Evolutionary conservation across 2,888 invertebrate species (phyloP).

Genomic region (Cyclophora punctaria): DNA sequence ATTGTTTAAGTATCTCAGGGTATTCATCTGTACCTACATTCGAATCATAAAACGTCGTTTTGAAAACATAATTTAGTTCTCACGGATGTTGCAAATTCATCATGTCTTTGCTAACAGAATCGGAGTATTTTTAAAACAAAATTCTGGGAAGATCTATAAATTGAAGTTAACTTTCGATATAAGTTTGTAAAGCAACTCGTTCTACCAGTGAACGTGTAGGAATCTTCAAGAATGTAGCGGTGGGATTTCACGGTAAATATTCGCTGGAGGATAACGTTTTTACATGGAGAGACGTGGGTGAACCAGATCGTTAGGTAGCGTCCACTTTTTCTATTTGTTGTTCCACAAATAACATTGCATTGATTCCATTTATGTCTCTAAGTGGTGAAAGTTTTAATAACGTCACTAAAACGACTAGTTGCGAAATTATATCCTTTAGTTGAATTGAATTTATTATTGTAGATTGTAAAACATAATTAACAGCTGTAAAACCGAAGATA

Average conservation of each 20-base stretch:
- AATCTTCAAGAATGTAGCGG: constrained; percentile 16
- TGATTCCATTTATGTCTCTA: constrained; percentile 28
- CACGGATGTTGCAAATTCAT: too few species aligned
- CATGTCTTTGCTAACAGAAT: too few species aligned
- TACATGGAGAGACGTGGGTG: constrained; percentile 23
- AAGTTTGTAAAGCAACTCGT: constrained; percentile 19
- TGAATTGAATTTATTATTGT: too few species aligned
- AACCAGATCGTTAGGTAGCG: constrained; percentile 18
- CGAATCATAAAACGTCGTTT: too few species aligned
- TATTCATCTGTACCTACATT: too few species aligned
- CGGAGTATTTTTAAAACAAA: too few species aligned
- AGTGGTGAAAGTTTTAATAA: constrained; percentile 31
- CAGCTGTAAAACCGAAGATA: too few species aligned
- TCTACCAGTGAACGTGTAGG: constrained; percentile 7
- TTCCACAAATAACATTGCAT: constrained; percentile 28
- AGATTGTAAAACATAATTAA: too few species aligned
- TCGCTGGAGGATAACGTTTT: constrained; percentile 11
- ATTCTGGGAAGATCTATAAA: too few species aligned
- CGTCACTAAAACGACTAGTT: constrained; percentile 18
- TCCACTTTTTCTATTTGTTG: constrained; percentile 32
- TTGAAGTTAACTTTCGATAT: background rate
- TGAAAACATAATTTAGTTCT: too few species aligned
- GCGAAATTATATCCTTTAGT: constrained; percentile 14
- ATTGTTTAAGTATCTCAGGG: too few species aligned
- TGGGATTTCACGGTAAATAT: constrained; percentile 20